Base-by-base conservation (phyloP, 2,888 invertebrate genomes). In the Macrophya annulata region DNA sequence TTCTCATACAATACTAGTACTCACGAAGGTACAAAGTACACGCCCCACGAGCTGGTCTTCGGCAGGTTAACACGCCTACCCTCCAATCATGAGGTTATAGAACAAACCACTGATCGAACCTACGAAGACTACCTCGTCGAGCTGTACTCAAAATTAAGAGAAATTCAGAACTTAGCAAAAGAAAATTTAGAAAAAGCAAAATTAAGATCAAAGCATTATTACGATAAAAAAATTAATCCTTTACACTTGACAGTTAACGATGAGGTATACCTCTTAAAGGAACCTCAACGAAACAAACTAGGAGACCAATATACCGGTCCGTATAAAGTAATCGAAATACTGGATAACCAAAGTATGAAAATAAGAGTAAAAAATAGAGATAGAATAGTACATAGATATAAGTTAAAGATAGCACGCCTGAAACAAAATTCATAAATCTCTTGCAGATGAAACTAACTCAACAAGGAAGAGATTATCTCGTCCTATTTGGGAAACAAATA, bases 301-400 rank as follows among this genome's bases (percentile, higher is more conserved):
- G 81, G 84, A 25, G 86, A 86, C 15, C 77, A 86, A 40, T 87
- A 87, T 15, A 86, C 77, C 0, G 87, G 87, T 1, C 87, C 87
- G 0, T 74, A 87, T 48, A 81, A 87, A 37, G 59, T 85, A 17
- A 74, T 25, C 8, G 86, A 86, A 55, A 43, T 86, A 9, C 71
- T 83, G 51, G 51, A 68, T 0, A 77, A 86, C 10, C 83, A 84
- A 15, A 68, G 37, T 10, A 17, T 68, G 0, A 68, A 31, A 68
- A 68, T 68, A 10, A 25, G 4, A 0, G 37, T 68, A 5, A 37
- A 68, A 37, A 17, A 37, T 10, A 68, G 37, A 0, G 25, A 4
- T 3, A n/a, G 37, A 1, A 25, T 68, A 8, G 68, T 68, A 0
- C 68, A 68, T 12, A 37, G 25, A 4, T 12, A 68, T 10, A 68